Percentiles rank a stretch among this genome's conserved stretches.
These are phyloP conservation scores for Cercopithecus mona DNA, from an alignment of 2,113 vertebrate genomes.

Conservation along the genomic window DNA sequence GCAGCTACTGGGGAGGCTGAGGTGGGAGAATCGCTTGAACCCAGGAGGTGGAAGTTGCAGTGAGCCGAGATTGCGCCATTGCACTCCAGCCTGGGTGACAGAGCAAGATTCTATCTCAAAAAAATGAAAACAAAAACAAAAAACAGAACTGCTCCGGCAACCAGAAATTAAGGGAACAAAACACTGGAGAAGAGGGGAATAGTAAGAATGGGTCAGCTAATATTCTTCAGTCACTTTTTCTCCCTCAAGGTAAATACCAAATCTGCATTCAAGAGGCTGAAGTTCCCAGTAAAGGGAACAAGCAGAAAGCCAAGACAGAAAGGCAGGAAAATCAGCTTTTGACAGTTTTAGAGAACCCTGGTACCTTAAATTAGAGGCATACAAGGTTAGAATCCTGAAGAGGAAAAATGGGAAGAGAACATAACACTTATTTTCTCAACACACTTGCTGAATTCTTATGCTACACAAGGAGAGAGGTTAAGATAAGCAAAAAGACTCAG, in stretches of 20 bases:
- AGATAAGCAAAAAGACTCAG: neutral
- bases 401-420: neutral
- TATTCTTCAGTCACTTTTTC: neutral
- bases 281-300: neutral
- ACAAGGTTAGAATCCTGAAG: neutral
- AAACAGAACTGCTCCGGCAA: neutral
- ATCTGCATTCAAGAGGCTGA: neutral
- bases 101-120: too few species aligned
- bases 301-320: constrained; percentile 19
- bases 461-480: neutral
- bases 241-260: neutral
- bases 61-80: too few species aligned
- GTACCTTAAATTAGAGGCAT: constrained; percentile 47
- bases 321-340: constrained; percentile 15
- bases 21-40: too few species aligned
- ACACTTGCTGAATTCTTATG: neutral
- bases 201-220: neutral
- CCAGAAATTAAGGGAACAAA: constrained; percentile 39
- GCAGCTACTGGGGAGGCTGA: too few species aligned
- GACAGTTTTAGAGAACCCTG: neutral
- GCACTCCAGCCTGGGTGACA: too few species aligned
- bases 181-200: neutral
- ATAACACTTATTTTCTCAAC: neutral
- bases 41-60: too few species aligned
- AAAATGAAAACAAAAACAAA: too few species aligned